Base-by-base conservation (phyloP, 2,888 invertebrate species). In the Xanthostigma xanthostigma region DNA sequence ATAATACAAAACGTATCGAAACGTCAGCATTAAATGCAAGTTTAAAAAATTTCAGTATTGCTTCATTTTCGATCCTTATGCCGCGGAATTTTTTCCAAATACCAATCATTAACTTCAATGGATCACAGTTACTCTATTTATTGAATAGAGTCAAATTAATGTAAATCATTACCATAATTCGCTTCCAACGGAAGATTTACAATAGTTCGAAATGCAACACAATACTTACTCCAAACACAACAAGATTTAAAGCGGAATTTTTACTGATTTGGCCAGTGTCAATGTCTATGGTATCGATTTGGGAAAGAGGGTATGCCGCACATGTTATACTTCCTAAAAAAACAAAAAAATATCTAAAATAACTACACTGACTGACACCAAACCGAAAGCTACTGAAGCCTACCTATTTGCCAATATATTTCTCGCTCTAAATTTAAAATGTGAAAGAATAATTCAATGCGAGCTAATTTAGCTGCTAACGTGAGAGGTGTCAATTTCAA, bases 351-450 rank as follows among this genome's bases (percentile, higher is more conserved):
- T 33, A n/a, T 9, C 35, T 33, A 17, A 33, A 43, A 10, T 13
- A 9, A 27, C 10, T 3, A 44, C 11, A 12, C 14, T 41, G n/a
- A 14, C 10, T 27, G 9, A 34, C 10, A 33, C 11, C 3, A 36
- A n/a, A 12, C 38, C 12, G 42, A 6, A 14, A 33, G 4, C 5
- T 14, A 36, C 12, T 42, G 11, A 34, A 41, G 33, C 57, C 65
- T 69, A 62, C 92, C 93, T 55, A 93, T 86, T 65, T 94, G 93
- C 97, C 97, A 97, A 64, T 94, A 94, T 56, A 95, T 92, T 70
- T 96, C 94, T 35, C 96, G 70, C 63, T 95, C 94, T 52, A 96
- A 84, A 67, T 95, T 94, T 61, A 97, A 72, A 55, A 98, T 95
- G 61, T 96, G 95, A 62, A 95, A 93, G 68, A 97, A 98, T 76